A percentile compares a stretch with the other conserved stretches of the same genome.
These are phyloP conservation scores for Sialis lutaria DNA, from an alignment of 2,888 invertebrate species.

Conservation along the genomic window DNA sequence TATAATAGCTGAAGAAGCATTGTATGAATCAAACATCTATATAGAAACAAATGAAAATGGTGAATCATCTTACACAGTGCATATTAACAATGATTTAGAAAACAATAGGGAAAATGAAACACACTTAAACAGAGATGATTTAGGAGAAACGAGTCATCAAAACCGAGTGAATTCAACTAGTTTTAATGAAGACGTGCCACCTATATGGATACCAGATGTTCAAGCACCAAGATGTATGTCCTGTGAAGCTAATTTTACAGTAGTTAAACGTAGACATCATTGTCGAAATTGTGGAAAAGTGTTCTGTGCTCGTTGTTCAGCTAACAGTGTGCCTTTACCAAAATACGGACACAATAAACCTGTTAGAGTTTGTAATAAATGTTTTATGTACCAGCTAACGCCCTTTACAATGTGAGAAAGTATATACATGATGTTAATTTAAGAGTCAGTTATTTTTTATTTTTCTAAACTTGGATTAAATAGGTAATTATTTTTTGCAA, in stretches of 20 bases:
- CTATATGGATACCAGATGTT: slow-evolving; percentile 91
- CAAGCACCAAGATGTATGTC: slow-evolving; percentile 85
- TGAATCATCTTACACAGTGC: slow-evolving; percentile 8
- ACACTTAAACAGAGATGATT: not conserved
- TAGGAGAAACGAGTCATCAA: not conserved
- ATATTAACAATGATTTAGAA: slow-evolving; percentile 10
- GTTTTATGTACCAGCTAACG: slow-evolving; percentile 57
- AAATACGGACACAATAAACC: slow-evolving; percentile 85
- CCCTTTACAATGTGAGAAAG: slow-evolving; percentile 32
- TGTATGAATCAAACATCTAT: slow-evolving; percentile 27
- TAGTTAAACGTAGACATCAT: slow-evolving; percentile 88
- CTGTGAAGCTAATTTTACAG: slow-evolving; percentile 82
- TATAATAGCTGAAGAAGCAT: slow-evolving; percentile 26
- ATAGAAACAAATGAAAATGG: slow-evolving; percentile 21
- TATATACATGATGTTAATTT: too few relatives aligned
- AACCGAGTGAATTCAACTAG: slow-evolving; percentile 8
- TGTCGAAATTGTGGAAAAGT: slow-evolving; percentile 96
- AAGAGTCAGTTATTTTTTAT: too few relatives aligned
- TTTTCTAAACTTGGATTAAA: too few relatives aligned
- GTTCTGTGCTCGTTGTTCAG: slow-evolving; percentile 87
- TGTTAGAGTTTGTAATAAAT: slow-evolving; percentile 84
- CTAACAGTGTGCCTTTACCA: slow-evolving; percentile 81
- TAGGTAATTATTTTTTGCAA: too few relatives aligned
- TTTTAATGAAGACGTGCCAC: slow-evolving; percentile 31
- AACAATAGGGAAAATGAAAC: slow-evolving; percentile 15